Evolutionary conservation across 2,888 invertebrate genomes (phyloP).

Genomic region (Morpho deidamia): DNA sequence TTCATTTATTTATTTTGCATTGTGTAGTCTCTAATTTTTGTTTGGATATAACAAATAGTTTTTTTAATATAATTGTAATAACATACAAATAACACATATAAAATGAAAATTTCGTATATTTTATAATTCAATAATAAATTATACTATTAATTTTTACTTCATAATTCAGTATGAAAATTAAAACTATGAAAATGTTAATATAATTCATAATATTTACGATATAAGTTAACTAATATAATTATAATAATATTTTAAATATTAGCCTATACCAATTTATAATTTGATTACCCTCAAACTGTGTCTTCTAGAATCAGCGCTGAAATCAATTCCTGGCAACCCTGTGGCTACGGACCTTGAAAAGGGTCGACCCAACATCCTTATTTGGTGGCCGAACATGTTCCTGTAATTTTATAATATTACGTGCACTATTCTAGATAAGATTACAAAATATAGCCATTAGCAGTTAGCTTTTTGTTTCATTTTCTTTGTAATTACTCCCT

Average conservation of each 20-base stretch:
- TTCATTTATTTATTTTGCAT: no score
- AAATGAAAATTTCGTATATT: no score
- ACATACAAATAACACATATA: no score
- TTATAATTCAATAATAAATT: no score
- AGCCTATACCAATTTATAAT: not conserved
- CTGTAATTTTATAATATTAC: conserved; percentile 52
- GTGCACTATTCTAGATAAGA: not conserved
- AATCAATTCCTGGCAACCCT: conserved; percentile 73
- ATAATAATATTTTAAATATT: no score
- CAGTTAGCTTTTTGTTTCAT: conserved; percentile 25
- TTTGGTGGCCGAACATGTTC: conserved; percentile 81
- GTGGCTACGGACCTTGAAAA: conserved; percentile 82
- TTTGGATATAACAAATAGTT: no score
- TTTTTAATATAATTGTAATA: no score
- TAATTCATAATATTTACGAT: not conserved
- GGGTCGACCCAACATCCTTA: conserved; percentile 81
- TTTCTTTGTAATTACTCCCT: conserved; percentile 31
- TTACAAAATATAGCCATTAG: conserved; percentile 43
- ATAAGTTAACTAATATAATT: no score
- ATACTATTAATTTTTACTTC: no score
- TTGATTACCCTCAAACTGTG: conserved; percentile 78
- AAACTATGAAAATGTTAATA: no score
- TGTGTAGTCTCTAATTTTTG: no score
- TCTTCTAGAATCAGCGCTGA: conserved; percentile 72
- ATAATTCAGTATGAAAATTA: no score